phyloP scores from a whole-genome alignment of 2,797 vertebrate genomes.

The Sebastes elongatus region DNA sequence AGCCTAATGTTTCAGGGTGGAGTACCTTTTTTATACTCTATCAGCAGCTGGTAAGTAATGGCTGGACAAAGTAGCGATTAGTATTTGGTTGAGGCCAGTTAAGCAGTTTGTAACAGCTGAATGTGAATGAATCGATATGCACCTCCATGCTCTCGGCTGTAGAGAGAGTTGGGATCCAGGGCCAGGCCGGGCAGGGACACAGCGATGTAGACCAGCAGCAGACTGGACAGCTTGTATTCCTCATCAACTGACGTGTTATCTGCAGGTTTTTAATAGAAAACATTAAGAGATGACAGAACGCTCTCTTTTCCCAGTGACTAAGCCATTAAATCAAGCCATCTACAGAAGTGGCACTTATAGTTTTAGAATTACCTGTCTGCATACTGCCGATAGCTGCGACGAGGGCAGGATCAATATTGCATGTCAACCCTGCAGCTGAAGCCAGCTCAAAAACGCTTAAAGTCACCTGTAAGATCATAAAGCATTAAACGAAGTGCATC shows the following conservation, averaged over 20 bases:
- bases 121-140: conserved; percentile 57
- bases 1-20: conserved; percentile 46
- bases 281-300: neutral
- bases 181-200: conserved; percentile 90
- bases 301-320: neutral
- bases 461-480: conserved; percentile 81
- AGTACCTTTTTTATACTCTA: conserved; percentile 40
- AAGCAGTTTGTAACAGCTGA: conserved; percentile 18
- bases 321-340: neutral
- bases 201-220: conserved; percentile 92
- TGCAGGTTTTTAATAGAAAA: conserved; percentile 52
- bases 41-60: conserved; percentile 52
- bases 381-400: conserved; percentile 84
- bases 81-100: conserved; percentile 23
- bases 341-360: neutral
- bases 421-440: conserved; percentile 88
- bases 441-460: conserved; percentile 90
- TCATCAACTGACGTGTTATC: conserved; percentile 88
- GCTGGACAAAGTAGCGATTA: conserved; percentile 37
- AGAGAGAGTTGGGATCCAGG: conserved; percentile 84
- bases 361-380: conserved; percentile 83
- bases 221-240: conserved; percentile 90
- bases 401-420: conserved; percentile 89
- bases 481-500: neutral
- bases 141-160: conserved; percentile 89